Evolutionary conservation across 2,888 invertebrate genomes (phyloP).

Genomic region (Masnerella sp.): DNA sequence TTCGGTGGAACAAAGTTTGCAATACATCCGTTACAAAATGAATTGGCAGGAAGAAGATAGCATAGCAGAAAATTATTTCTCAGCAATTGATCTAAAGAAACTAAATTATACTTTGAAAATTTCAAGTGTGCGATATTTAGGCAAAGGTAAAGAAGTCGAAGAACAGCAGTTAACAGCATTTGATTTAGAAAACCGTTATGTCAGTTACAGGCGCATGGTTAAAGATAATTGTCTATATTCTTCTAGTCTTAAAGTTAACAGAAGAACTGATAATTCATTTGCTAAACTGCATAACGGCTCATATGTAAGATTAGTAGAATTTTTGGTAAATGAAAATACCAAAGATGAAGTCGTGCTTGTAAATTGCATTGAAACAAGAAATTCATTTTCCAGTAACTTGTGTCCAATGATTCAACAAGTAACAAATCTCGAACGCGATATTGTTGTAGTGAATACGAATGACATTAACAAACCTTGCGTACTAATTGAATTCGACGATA

Average conservation of each 20-base stretch:
- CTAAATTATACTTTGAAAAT: slow-evolving; percentile 10
- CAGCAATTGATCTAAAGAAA: slow-evolving; percentile 11
- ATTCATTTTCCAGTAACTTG: slow-evolving; percentile 1
- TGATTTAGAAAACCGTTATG: slow-evolving; percentile 6
- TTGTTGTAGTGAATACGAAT: no score
- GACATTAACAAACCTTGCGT: slow-evolving; percentile 20
- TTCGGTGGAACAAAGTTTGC: slow-evolving; percentile 13
- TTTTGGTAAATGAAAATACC: slow-evolving; percentile 14
- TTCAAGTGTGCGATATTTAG: slow-evolving; percentile 18
- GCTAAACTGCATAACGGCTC: slow-evolving; percentile 8
- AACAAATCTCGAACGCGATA: no score
- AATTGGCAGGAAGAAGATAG: slow-evolving; percentile 7
- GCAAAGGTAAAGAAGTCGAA: neutral
- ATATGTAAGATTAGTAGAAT: slow-evolving; percentile 14
- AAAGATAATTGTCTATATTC: slow-evolving; percentile 32
- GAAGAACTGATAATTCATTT: slow-evolving; percentile 30
- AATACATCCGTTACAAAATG: slow-evolving; percentile 20
- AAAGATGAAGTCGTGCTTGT: no score
- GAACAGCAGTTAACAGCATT: slow-evolving; percentile 6
- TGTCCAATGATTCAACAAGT: slow-evolving; percentile 9
- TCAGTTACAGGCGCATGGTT: slow-evolving; percentile 16
- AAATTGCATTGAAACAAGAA: slow-evolving; percentile 6
- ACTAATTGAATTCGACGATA: slow-evolving; percentile 4
- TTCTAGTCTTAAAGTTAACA: slow-evolving; percentile 14
- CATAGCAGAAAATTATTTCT: slow-evolving; percentile 16